A percentile compares a stretch with the other conserved stretches of the same genome.
Conservation (phyloP, 2,113 vertebrate genomes). For the Gorsachius goisagi region DNA sequence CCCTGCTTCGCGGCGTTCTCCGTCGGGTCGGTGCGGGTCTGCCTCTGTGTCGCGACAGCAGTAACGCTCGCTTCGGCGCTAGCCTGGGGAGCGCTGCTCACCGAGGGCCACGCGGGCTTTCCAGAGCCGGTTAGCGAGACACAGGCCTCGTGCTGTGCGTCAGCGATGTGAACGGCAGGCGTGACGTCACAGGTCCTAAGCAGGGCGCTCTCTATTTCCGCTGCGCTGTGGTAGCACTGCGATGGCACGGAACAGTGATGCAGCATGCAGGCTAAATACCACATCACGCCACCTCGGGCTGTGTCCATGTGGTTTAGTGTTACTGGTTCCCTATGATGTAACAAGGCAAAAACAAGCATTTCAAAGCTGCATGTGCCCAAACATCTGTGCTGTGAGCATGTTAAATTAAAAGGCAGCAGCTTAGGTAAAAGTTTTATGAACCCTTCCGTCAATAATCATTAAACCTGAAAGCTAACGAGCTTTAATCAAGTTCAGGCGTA, state of each 20-base stretch:
- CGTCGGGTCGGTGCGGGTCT: too few species aligned
- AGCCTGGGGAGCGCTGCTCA: fast-evolving
- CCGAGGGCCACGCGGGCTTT: fast-evolving
- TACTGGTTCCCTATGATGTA: fast-evolving
- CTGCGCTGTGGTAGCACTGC: fast-evolving
- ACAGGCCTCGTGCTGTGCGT: too few species aligned
- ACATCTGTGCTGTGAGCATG: fast-evolving
- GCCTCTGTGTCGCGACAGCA: fast-evolving
- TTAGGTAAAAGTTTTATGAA: background rate
- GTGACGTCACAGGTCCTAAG: fast-evolving
- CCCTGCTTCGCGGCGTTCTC: too few species aligned
- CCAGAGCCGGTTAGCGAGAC: fast-evolving
- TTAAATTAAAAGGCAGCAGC: background rate
- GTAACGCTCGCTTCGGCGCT: fast-evolving
- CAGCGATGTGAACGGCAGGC: fast-evolving
- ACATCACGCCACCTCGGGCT: fast-evolving
- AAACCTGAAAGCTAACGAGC: background rate
- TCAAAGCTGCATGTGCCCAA: fast-evolving
- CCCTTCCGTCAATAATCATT: background rate
- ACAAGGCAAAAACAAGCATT: fast-evolving
- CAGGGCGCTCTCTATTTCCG: fast-evolving
- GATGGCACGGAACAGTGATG: background rate
- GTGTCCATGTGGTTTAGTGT: fast-evolving
- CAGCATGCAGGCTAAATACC: fast-evolving
- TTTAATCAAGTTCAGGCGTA: background rate